Percentiles rank a stretch among this genome's conserved stretches.
phyloP scores from a whole-genome alignment of 2,888 invertebrate species.

The Anarsia innoxiella region DNA sequence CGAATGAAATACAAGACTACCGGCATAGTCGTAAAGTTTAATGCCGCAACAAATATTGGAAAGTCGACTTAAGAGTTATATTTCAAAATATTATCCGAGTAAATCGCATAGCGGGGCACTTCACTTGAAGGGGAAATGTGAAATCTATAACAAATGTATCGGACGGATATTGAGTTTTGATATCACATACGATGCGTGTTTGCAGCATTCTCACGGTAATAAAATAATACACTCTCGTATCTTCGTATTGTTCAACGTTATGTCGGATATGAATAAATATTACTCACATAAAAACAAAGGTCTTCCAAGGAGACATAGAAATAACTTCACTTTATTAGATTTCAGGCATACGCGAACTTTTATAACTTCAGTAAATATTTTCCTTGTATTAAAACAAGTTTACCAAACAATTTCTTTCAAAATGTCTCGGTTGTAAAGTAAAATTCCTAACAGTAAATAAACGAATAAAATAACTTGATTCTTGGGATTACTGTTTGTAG shows the following conservation, averaged over 20 bases:
- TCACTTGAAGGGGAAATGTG: constrained; percentile 45
- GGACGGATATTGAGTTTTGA: constrained; percentile 64
- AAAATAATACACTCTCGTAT: constrained; percentile 44
- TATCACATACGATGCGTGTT: constrained; percentile 54
- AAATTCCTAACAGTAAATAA: too few species aligned
- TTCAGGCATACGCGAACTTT: too few species aligned
- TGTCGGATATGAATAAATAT: constrained; percentile 6
- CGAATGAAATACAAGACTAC: constrained; percentile 37
- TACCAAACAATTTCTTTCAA: too few species aligned
- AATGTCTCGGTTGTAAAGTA: too few species aligned
- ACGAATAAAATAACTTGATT: not conserved
- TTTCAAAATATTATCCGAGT: constrained; percentile 47
- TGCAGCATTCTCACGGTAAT: constrained; percentile 50
- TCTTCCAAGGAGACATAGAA: too few species aligned
- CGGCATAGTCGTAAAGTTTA: constrained; percentile 41
- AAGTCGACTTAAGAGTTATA: constrained; percentile 40
- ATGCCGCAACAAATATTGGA: constrained; percentile 45
- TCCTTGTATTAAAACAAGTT: too few species aligned
- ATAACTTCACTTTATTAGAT: too few species aligned
- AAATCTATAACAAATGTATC: constrained; percentile 59
- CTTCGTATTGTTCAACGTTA: constrained; percentile 5
- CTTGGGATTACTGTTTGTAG: not conserved
- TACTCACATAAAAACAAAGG: too few species aligned
- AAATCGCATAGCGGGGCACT: constrained; percentile 36
- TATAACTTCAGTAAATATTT: too few species aligned